Base-by-base conservation (phyloP, 2,888 invertebrate genomes). In the Sesamia inferens region DNA sequence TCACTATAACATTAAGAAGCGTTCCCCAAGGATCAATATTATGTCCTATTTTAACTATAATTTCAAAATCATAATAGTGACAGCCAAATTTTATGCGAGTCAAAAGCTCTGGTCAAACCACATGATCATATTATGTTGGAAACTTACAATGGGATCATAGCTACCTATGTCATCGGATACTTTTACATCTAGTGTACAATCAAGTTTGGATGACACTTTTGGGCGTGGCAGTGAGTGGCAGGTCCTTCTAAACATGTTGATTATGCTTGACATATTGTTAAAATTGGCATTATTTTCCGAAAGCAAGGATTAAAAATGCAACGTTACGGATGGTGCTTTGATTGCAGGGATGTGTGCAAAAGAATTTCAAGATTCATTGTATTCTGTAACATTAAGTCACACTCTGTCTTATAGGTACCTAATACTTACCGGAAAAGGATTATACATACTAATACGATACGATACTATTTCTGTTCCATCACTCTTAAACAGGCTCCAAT, bases 201-300 rank as follows among this genome's bases (percentile, higher is more conserved):
- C 68, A 81, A 76, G 67, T 74, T 81, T 54, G 71, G 73, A 73
- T 75, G 80, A 79, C 74, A 68, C 75, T 71, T 82, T 80, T 68
- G 79, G 82, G 76, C 69, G 72, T 82, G 81, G 81, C 63, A 70
- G 76, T 77, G 78, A 81, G 74, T 68, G 81, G 85, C 85, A 85
- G 85, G 78, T 83, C 81, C 79, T 58, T 83, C 82, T 78, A 83
- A 79, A 75, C 68, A 71, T 76, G 76, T 74, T 68, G 62, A 68
- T 78, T 82, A 84, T 79, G 78, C 75, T 85, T 81, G 85, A 87
- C 70, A 82, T 87, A 74, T 85, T 85, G 88, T 92, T 94, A 96
- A 96, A 96, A 96, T 96, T 96, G 95, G 95, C 96, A 96, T 95
- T 96, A 84, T 96, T 96, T 96, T 96, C 95, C 95, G 92, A 87